Evolutionary conservation across 1,140 invertebrate genomes (phyloP).

Genomic region (Nilaparvata lugens): DNA sequence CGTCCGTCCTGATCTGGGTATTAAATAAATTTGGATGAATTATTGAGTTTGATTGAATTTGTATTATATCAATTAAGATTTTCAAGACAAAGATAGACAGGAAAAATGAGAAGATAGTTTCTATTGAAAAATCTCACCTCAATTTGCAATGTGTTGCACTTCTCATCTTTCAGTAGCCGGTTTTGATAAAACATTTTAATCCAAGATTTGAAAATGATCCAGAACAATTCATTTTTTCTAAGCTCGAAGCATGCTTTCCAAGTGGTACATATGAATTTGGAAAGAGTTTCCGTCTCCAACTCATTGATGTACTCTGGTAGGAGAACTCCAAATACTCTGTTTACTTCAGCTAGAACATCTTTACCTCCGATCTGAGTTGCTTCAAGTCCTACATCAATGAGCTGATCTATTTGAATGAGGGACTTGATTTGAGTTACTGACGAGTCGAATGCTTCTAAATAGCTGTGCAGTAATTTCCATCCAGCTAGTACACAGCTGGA

Average conservation of each 20-base stretch:
- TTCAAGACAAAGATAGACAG: too few relatives aligned
- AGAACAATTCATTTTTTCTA: neutral
- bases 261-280: neutral
- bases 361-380: neutral
- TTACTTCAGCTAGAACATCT: neutral
- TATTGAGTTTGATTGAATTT: too few relatives aligned
- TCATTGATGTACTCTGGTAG: neutral
- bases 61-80: too few relatives aligned
- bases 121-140: neutral
- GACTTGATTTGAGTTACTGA: neutral
- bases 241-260: neutral
- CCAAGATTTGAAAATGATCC: neutral
- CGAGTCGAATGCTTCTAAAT: neutral
- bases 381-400: neutral
- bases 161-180: neutral
- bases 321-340: neutral
- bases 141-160: neutral
- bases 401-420: neutral
- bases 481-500: too few relatives aligned
- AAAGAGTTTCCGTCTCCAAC: neutral
- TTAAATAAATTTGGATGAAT: too few relatives aligned
- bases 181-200: neutral
- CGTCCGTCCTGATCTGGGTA: too few relatives aligned
- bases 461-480: too few relatives aligned
- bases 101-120: too few relatives aligned